These are phyloP conservation scores for Calephelis nemesis DNA, from an alignment of 1,140 invertebrate species.

Conservation along the genomic window DNA sequence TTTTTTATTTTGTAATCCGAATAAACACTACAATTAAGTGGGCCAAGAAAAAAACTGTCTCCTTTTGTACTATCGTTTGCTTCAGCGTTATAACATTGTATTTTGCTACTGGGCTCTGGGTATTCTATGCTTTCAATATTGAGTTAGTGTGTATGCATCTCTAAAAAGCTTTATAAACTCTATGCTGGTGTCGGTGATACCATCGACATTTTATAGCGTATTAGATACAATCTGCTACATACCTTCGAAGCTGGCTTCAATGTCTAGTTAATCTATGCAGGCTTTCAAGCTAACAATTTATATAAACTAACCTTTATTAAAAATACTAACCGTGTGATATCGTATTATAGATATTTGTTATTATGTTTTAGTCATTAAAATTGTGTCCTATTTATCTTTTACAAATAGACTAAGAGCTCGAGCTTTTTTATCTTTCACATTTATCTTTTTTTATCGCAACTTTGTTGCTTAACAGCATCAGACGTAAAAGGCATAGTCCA, in stretches of 20 bases:
- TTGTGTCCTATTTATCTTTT: background rate
- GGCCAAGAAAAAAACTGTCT: no score
- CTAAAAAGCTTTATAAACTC: slow-evolving; percentile 75
- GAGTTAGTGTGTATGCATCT: slow-evolving; percentile 76
- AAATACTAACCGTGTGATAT: slow-evolving; percentile 26
- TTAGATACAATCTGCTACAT: slow-evolving; percentile 73
- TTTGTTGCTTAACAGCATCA: no score
- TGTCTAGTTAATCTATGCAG: slow-evolving; percentile 77
- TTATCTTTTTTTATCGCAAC: no score
- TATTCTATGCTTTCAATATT: slow-evolving; percentile 78
- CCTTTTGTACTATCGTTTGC: slow-evolving; percentile 71
- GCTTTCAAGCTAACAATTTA: slow-evolving; percentile 71
- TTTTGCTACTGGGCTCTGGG: slow-evolving; percentile 76
- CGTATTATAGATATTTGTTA: slow-evolving; percentile 17
- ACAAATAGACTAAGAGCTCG: slow-evolving; percentile 6
- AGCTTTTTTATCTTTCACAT: background rate
- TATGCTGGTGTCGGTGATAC: slow-evolving; percentile 74
- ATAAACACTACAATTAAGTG: slow-evolving; percentile 15
- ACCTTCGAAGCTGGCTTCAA: slow-evolving; percentile 73
- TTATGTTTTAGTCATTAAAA: slow-evolving; percentile 18
- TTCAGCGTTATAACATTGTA: slow-evolving; percentile 76
- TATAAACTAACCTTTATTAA: slow-evolving; percentile 30
- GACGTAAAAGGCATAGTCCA: no score
- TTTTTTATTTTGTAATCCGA: background rate
- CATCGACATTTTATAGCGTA: slow-evolving; percentile 70